These are phyloP conservation scores for Euura saliciscinereae DNA, from an alignment of 1,140 invertebrate genomes.

Conservation along the genomic window DNA sequence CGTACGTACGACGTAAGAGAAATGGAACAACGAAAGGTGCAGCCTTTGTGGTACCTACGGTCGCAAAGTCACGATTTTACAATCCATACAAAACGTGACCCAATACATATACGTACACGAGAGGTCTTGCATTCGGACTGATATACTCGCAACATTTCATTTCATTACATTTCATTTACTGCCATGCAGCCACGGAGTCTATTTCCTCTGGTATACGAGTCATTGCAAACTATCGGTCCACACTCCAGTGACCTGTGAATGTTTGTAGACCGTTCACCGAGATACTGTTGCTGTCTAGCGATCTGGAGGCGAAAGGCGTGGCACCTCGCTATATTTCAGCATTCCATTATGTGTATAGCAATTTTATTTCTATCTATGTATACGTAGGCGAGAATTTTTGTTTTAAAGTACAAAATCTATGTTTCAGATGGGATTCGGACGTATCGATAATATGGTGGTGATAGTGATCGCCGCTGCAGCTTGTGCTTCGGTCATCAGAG, in stretches of 20 bases:
- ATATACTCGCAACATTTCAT: no score
- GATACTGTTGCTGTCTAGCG: conserved; percentile 19
- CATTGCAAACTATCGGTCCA: conserved; percentile 33
- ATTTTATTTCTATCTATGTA: background rate
- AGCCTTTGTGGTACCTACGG: no score
- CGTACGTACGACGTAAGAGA: no score
- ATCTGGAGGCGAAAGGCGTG: conserved; percentile 51
- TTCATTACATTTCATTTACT: no score
- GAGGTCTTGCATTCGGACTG: no score
- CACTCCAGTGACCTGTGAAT: conserved; percentile 48
- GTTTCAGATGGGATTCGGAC: conserved; percentile 45
- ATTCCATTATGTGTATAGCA: background rate
- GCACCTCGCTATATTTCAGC: conserved; percentile 35
- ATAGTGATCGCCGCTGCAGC: conserved; percentile 26
- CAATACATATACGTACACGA: no score
- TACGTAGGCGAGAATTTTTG: no score
- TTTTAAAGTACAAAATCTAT: background rate
- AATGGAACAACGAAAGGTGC: no score
- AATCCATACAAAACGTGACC: no score
- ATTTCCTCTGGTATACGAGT: conserved; percentile 23
- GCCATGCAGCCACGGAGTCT: no score
- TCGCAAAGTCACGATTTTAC: no score
- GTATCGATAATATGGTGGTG: conserved; percentile 22
- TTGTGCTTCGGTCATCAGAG: background rate
- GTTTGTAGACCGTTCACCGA: conserved; percentile 47